phyloP scores from a whole-genome alignment of 2,888 invertebrate species.

The Chymomyza amoena region DNA sequence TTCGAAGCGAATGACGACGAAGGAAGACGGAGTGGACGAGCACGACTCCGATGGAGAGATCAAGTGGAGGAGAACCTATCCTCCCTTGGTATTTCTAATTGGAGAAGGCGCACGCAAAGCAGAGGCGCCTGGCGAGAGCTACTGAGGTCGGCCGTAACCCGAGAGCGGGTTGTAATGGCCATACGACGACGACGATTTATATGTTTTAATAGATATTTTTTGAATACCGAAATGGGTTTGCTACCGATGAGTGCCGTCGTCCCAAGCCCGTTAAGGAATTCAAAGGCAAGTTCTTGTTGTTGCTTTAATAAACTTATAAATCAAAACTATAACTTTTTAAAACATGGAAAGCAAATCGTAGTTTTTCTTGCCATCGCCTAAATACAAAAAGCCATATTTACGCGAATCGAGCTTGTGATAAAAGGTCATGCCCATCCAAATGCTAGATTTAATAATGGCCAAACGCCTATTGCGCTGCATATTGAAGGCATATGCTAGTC shows the following conservation, averaged over 20 bases:
- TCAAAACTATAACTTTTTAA: constrained; percentile 32
- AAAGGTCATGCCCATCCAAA: constrained; percentile 92
- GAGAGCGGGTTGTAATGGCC: no score
- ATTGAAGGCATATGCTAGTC: constrained; percentile 87
- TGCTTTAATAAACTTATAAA: constrained; percentile 1
- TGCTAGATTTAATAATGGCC: constrained; percentile 85
- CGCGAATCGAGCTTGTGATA: constrained; percentile 87
- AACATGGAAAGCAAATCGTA: constrained; percentile 90
- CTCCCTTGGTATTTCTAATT: no score
- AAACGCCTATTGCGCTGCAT: constrained; percentile 84
- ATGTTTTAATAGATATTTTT: no score
- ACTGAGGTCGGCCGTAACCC: no score
- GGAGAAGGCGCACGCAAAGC: no score
- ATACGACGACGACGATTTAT: no score
- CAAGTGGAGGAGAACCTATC: no score
- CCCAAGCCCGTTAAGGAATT: constrained; percentile 40
- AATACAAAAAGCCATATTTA: constrained; percentile 88
- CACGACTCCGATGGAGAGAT: no score
- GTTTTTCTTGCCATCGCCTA: constrained; percentile 90
- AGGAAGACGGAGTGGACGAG: no score
- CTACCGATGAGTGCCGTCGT: constrained; percentile 51
- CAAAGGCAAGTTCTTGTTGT: constrained; percentile 40
- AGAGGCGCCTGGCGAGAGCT: no score
- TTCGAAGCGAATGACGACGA: no score
- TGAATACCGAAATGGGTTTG: constrained; percentile 1